Percentiles rank a stretch among this genome's conserved stretches.
These are phyloP conservation scores for Hofmannophila pseudospretella DNA, from an alignment of 2,888 invertebrate genomes.

Conservation along the genomic window DNA sequence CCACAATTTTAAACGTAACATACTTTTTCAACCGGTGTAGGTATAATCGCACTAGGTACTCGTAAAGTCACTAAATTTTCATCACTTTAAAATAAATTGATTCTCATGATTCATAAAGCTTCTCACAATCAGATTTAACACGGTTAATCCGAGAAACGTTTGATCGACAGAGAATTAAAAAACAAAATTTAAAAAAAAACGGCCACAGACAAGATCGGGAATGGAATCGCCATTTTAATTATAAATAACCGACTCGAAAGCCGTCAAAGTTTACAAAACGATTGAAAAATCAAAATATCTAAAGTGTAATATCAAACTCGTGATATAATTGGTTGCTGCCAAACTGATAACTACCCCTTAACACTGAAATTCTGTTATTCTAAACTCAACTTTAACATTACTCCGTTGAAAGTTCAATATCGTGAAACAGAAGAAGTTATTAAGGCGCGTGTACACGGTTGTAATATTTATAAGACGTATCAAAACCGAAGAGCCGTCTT, in stretches of 20 bases:
- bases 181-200: conserved; percentile 17
- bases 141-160: conserved; percentile 36
- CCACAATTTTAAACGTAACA: too few relatives aligned
- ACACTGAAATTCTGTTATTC: conserved; percentile 7
- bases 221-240: conserved; percentile 72
- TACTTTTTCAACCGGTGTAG: too few relatives aligned
- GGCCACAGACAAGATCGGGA: conserved; percentile 31
- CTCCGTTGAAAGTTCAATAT: conserved; percentile 20
- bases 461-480: conserved; percentile 74
- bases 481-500: conserved; percentile 72
- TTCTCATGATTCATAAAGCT: neutral
- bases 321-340: conserved; percentile 70
- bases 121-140: conserved; percentile 3
- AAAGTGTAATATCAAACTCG: conserved; percentile 69
- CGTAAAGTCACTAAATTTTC: too few relatives aligned
- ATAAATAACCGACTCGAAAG: conserved; percentile 50
- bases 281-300: conserved; percentile 67
- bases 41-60: too few relatives aligned
- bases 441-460: conserved; percentile 45
- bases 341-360: conserved; percentile 35
- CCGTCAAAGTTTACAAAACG: conserved; percentile 60
- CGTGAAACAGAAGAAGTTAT: conserved; percentile 14
- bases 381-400: conserved; percentile 17
- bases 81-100: neutral
- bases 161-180: conserved; percentile 64